Base-by-base conservation (phyloP, 2,113 vertebrate genomes). In the Amblyopsis rosae region DNA sequence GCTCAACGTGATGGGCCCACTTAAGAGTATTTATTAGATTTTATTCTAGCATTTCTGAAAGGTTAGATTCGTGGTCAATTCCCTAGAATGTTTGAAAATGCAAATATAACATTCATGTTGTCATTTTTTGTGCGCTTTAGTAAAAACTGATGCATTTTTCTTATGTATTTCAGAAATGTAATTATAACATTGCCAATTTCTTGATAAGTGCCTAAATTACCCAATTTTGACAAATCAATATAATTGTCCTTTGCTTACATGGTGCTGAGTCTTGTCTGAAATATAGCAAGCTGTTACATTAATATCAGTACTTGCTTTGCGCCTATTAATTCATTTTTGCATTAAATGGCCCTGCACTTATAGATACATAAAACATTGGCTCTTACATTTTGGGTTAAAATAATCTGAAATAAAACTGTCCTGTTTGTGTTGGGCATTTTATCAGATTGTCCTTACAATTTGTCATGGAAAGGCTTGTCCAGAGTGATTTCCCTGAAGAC, bases 121-220 rank as follows among this genome's bases (percentile, higher is more conserved):
- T 9, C 67, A 57, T 59, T 57, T 73, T 85, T 69, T 33, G 26
- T 81, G 54, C 49, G 60, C 53, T 69, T 71, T 59, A 64, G 77
- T 59, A 17, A n/a, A 65, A 16, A 9, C 12, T 54, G 5, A 65
- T 10, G 47, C 67, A 71, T 77, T 83, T 79, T 73, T 46, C 70
- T 71, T 60, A 41, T 76, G 69, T 81, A 12, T 76, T 77, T 77
- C 61, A 59, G 74, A 76, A 47, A 50, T 79, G 80, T 79, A 50
- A 77, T 77, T 59, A 47, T 73, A 69, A 73, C 68, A 76, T 79
- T 76, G 67, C 75, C 80, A 82, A 68, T 75, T 81, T 86, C 79
- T 88, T 88, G 57, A 87, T 77, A 91, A 91, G 90, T 90, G 87
- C 90, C 90, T 90, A 86, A 82, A 86, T 89, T 89, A 75, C 81